A percentile compares a stretch with the other conserved stretches of the same genome.
Evolutionary conservation across 2,888 invertebrate species (phyloP).

Genomic region (Erebia ligea): DNA sequence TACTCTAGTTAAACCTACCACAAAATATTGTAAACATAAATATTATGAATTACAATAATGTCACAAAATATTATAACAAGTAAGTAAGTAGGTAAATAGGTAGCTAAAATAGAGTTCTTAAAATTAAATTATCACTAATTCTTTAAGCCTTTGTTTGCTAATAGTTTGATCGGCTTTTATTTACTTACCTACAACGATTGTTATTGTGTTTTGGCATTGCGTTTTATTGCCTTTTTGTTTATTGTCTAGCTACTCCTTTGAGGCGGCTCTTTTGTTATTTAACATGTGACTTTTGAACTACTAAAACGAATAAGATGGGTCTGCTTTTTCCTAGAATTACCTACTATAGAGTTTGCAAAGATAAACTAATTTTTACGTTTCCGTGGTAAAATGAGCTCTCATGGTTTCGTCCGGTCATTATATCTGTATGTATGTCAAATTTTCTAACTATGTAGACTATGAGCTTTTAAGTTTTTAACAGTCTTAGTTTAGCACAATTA

Average conservation of each 20-base stretch:
- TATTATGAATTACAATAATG: too few species aligned
- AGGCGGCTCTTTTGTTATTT: constrained; percentile 21
- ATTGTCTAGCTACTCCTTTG: constrained; percentile 16
- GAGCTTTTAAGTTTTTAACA: too few species aligned
- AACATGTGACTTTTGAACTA: not conserved
- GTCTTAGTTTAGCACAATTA: too few species aligned
- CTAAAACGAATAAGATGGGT: not conserved
- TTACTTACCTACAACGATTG: not conserved
- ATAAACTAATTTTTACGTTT: too few species aligned
- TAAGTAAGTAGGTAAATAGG: not conserved
- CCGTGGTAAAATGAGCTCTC: too few species aligned
- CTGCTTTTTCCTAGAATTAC: not conserved
- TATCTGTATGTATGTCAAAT: too few species aligned
- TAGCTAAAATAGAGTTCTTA: not conserved
- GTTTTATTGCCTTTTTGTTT: constrained; percentile 31
- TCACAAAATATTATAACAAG: not conserved
- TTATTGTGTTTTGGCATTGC: constrained; percentile 25
- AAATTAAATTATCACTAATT: constrained; percentile 19
- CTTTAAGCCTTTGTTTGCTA: constrained; percentile 33
- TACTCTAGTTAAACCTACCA: too few species aligned
- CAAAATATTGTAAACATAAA: too few species aligned
- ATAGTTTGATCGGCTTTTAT: constrained; percentile 26
- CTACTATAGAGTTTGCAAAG: not conserved
- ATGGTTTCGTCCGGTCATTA: too few species aligned
- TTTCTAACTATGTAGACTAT: too few species aligned